Conservation (phyloP, 2,888 invertebrate species). For the Brenthis ino region DNA sequence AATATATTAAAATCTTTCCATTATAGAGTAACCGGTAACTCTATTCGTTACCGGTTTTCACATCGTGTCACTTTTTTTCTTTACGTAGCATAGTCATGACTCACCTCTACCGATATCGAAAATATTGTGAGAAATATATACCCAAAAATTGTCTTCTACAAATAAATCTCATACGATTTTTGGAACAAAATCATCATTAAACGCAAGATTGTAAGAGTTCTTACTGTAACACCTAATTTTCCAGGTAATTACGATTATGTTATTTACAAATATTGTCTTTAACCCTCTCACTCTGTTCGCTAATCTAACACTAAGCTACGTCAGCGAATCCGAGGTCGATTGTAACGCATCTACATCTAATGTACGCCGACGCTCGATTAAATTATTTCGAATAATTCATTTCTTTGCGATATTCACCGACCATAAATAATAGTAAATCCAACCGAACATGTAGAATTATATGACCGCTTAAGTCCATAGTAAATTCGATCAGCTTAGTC, state of each 20-base stretch:
- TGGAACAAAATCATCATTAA: constrained; percentile 26
- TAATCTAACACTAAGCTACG: constrained; percentile 78
- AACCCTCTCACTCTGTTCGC: constrained; percentile 83
- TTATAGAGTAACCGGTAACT: too few species aligned
- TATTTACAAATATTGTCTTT: constrained; percentile 84
- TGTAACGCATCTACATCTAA: constrained; percentile 71
- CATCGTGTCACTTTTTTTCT: too few species aligned
- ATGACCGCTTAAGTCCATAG: constrained; percentile 79
- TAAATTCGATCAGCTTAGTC: constrained; percentile 81
- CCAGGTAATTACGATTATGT: constrained; percentile 79
- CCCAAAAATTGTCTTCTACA: not conserved
- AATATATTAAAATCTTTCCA: too few species aligned
- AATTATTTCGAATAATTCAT: constrained; percentile 66
- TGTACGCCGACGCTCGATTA: constrained; percentile 64
- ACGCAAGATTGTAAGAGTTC: constrained; percentile 42
- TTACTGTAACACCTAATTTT: constrained; percentile 74
- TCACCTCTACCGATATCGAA: not conserved
- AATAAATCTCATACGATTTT: constrained; percentile 11
- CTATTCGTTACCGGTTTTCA: too few species aligned
- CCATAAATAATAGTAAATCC: constrained; percentile 64
- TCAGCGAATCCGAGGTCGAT: constrained; percentile 75
- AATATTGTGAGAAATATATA: not conserved
- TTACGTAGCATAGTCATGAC: not conserved
- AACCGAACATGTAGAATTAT: constrained; percentile 66
- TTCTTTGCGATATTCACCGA: constrained; percentile 66